phyloP scores from a whole-genome alignment of 1,140 invertebrate genomes.

The Onthophagus taurus region DNA sequence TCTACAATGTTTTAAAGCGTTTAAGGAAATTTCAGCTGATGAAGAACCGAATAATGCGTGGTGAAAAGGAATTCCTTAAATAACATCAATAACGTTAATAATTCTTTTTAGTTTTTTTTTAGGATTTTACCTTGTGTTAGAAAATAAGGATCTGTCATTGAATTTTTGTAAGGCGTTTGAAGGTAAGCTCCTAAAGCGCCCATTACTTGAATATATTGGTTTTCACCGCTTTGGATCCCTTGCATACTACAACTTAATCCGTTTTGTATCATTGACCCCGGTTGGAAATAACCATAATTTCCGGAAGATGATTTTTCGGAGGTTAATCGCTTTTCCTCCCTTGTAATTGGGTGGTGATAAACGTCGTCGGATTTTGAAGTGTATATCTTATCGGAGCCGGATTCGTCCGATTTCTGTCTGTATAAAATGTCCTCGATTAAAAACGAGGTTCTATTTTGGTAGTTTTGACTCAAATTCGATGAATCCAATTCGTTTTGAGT shows the following conservation, averaged over 20 bases:
- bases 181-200: constrained; percentile 51
- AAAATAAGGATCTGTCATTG: constrained; percentile 54
- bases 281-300: constrained; percentile 30
- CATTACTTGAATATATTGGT: constrained; percentile 49
- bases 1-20: constrained; percentile 78
- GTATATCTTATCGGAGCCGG: background rate
- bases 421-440: constrained; percentile 75
- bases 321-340: background rate
- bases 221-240: constrained; percentile 24
- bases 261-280: constrained; percentile 20
- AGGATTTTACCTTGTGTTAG: constrained; percentile 49
- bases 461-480: constrained; percentile 17
- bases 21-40: constrained; percentile 49
- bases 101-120: background rate
- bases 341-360: background rate
- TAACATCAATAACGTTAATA: constrained; percentile 1
- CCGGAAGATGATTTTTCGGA: constrained; percentile 11
- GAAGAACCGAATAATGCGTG: constrained; percentile 55
- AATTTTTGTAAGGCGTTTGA: constrained; percentile 48
- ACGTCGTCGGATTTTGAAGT: background rate
- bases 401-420: constrained; percentile 44
- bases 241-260: constrained; percentile 19
- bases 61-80: constrained; percentile 58
- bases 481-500: constrained; percentile 15
- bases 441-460: constrained; percentile 51